Evolutionary conservation across 2,113 vertebrate genomes (phyloP), one percentile per base, ranked within the genome.

Genomic region (Sterna hirundo): DNA sequence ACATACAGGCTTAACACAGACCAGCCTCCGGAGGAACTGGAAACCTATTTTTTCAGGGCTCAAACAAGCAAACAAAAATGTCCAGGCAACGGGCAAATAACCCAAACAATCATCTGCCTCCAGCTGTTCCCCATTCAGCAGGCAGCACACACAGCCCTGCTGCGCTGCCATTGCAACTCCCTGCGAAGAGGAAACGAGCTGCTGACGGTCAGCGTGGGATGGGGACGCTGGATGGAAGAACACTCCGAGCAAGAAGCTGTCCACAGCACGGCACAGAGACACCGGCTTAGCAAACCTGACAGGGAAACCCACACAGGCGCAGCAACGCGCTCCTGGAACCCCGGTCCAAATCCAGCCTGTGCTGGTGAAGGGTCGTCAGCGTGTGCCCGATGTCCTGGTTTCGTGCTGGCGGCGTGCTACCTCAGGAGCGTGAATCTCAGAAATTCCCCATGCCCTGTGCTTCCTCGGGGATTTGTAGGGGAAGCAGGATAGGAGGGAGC

Each of bases 81-180:
- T 81, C 94, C 62, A 94, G 85, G 96, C 95, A 97, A 97, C 92
- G 83, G 32, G 80, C 51, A 94, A 96, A 74, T 83, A 97, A 93
- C 91, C 89, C 92, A 96, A 94, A 97, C 82, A 97, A 83, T 94
- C 75, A 91, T 96, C 82, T 92, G 64, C 27, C 38, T 96, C 86
- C 96, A 97, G 97, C 96, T 97, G 97, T 94, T 97, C 52, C 42
- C 68, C 61, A 88, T 96, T 95, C 77, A 92, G 75, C 81, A 82
- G 6, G 2, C 20, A 5, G 79, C 54, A 93, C 86, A 93, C 46
- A 68, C 42, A 62, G 60, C 58, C 44, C 36, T 47, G 65, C 89
- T 78, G 58, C 4, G 11, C 65, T 40, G 86, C 83, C 4, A 19
- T 75, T 60, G 55, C 51, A 88, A 38, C 83, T 80, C 27, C 40